Evolutionary conservation across 2,888 invertebrate genomes (phyloP), one percentile per base, ranked within the genome.

Genomic region (Synanthedon tipuliformis): DNA sequence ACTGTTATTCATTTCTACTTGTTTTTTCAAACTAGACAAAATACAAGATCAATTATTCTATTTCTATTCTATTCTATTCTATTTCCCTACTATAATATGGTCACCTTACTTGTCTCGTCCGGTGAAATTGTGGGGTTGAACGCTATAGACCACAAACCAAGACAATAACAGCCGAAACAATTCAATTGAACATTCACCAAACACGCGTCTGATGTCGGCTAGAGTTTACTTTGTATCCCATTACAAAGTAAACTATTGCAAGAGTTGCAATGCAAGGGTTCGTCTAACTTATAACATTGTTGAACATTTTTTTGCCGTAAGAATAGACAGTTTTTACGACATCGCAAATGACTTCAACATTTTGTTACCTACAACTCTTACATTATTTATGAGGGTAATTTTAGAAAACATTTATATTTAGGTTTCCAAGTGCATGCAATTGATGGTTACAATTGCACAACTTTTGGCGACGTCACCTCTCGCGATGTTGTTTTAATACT

Each of bases 241-340:
- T 71, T 79, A 78, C 81, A n/a, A n/a, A n/a, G n/a, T n/a, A n/a
- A n/a, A n/a, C n/a, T n/a, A n/a, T 78, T 78, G 80, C 34, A 34
- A 34, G 34, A 34, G 76, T 79, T 78, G 80, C 76, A 81, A 79
- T 78, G 80, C 76, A 81, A 79, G 81, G 79, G 83, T 81, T 84
- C 68, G 75, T 71, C 72, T 77, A 79, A 76, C 70, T 63, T 57
- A 51, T 57, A n/a, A 62, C 68, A 68, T 81, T 81, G 79, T 80
- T 63, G 59, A 71, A 70, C 69, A 72, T 68, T 73, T 73, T 73
- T 77, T 72, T 71, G 66, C 60, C 60, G 56, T 59, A 53, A 54
- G 45, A 13, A 45, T 45, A 45, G 13, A 15, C 45, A 45, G 45
- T 56, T 59, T 79, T 80, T 78, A 81, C 68, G 69, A 72, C 67